Evolutionary conservation across 2,797 vertebrate species (phyloP).

Genomic region (Anguilla obscura): DNA sequence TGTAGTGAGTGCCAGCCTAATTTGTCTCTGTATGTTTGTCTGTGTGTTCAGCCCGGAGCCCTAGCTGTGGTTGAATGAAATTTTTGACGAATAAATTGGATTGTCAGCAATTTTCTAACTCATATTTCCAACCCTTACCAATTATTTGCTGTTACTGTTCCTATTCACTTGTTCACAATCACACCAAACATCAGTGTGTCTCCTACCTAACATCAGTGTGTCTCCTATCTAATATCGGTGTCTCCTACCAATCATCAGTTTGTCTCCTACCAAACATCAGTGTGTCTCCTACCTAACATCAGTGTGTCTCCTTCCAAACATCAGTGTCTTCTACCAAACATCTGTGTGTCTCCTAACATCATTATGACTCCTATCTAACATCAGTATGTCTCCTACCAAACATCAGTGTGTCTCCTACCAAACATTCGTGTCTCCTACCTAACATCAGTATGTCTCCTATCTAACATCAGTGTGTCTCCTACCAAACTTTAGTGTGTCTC

Average conservation of each 20-base stretch:
- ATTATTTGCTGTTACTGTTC: not conserved
- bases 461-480: too few relatives aligned
- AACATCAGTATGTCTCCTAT: too few relatives aligned
- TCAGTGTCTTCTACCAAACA: not conserved
- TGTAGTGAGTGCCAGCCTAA: constrained; percentile 81
- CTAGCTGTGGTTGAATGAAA: not conserved
- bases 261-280: too few relatives aligned
- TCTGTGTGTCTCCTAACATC: too few relatives aligned
- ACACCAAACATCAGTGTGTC: not conserved
- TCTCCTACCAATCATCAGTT: too few relatives aligned
- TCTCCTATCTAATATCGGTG: too few relatives aligned
- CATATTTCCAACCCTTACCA: not conserved
- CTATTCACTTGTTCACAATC: not conserved
- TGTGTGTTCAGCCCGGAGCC: not conserved
- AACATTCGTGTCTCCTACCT: too few relatives aligned
- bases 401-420: not conserved
- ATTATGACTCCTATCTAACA: too few relatives aligned
- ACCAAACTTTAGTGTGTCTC: not conserved
- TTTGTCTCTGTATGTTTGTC: not conserved
- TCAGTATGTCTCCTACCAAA: too few relatives aligned
- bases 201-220: not conserved
- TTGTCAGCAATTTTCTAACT: not conserved
- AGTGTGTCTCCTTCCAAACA: too few relatives aligned
- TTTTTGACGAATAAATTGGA: not conserved
- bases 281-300: not conserved